Percentiles rank a stretch among this genome's conserved stretches.
These are phyloP conservation scores for Crypturellus undulatus DNA, from an alignment of 2,113 vertebrate species.

Conservation along the genomic window DNA sequence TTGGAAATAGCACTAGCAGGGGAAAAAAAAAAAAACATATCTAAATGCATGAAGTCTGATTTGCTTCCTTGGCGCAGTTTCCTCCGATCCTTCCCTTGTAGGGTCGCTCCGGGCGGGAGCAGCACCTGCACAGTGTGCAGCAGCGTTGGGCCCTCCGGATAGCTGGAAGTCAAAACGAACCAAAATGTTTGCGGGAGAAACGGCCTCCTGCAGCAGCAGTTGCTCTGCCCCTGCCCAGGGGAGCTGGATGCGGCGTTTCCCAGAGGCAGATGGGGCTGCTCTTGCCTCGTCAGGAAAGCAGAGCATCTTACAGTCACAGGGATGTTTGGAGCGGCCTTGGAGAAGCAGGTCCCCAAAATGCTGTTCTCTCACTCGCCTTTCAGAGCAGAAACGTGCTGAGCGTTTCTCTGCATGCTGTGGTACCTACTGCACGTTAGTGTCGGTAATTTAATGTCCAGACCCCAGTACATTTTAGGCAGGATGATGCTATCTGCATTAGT, in stretches of 20 bases:
- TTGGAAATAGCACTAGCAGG: neutral
- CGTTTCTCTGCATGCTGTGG: neutral
- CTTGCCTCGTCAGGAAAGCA: neutral
- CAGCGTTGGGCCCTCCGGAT: neutral
- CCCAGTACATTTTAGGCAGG: neutral
- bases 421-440: neutral
- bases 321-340: neutral
- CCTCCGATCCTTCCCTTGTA: neutral
- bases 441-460: neutral
- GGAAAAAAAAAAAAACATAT: fast-evolving
- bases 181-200: neutral
- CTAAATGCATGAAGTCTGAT: neutral
- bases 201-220: fast-evolving
- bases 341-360: neutral
- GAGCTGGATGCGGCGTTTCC: fast-evolving
- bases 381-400: neutral
- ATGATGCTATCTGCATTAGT: neutral
- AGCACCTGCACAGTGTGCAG: neutral
- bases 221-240: neutral
- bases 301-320: neutral
- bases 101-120: neutral
- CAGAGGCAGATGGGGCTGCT: neutral
- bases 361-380: fast-evolving
- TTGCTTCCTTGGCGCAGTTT: neutral
- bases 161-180: neutral